Conservation (phyloP, 1,140 invertebrate genomes). For the Wasmannia auropunctata region DNA sequence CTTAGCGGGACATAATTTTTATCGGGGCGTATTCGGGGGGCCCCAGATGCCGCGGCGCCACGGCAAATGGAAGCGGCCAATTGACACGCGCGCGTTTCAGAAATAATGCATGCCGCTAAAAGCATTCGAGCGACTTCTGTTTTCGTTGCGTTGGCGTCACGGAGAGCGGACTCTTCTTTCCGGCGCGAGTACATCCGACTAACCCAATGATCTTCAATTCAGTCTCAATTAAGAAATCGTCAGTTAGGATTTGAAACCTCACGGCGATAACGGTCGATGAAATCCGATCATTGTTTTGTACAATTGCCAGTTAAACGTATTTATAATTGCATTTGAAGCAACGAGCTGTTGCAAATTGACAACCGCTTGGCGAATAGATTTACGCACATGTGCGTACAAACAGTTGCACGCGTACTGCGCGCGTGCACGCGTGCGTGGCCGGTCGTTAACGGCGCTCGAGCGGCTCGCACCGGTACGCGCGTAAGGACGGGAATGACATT, state of each 20-base stretch:
- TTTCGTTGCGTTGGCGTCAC: neutral
- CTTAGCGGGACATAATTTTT: conserved; percentile 72
- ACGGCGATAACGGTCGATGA: too few species aligned
- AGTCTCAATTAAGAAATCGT: neutral
- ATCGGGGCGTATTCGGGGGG: conserved; percentile 62
- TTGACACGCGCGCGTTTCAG: conserved; percentile 65
- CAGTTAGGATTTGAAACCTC: neutral
- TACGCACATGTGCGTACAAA: neutral
- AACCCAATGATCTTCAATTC: neutral
- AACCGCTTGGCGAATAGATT: neutral
- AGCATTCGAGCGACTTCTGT: conserved; percentile 44
- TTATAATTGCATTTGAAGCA: neutral
- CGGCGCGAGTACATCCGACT: neutral
- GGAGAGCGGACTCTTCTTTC: neutral
- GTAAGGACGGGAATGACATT: conserved; percentile 74
- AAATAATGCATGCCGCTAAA: conserved; percentile 64
- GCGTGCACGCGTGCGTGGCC: conserved; percentile 62
- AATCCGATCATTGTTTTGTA: neutral
- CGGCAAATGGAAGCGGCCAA: conserved; percentile 72
- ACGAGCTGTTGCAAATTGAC: neutral
- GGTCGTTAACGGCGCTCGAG: conserved; percentile 65
- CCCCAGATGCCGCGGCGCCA: conserved; percentile 67
- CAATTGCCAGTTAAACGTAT: neutral
- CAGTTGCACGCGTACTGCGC: neutral
- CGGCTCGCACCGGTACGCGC: conserved; percentile 42